Evolutionary conservation across 2,888 invertebrate genomes (phyloP), one percentile per base, ranked within the genome.

Genomic region (Caenorhabditis sp.): DNA sequence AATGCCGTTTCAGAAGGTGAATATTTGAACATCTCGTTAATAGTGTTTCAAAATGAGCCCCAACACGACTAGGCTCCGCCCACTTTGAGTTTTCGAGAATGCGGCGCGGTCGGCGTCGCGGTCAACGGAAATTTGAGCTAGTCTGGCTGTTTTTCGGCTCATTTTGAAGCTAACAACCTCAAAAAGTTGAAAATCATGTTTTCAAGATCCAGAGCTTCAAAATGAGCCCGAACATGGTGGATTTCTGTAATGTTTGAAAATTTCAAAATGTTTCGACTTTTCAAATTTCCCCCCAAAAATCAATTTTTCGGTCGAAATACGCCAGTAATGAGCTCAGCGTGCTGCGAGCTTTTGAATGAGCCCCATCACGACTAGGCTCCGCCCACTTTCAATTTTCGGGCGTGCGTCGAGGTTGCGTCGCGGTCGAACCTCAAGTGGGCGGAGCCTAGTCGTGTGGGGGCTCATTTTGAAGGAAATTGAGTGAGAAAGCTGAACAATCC

Each of bases 1-100:
- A n/a, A 77, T 77, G 76, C 76, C 76, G 10, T 77, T 77, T 22
- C 76, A 77, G 24, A 76, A 68, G 68, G 76, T 76, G 19, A 19
- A 47, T 2, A 19, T 19, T 47, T 19, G 47, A 47, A 44, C 16
- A 16, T 10, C 54, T 54, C 0, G 26, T 14, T 10, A 16, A n/a
- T n/a, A 54, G 28, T 16, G 56, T 31, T 56, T 56, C 56, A 14
- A 56, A 28, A 56, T 19, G 59, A 59, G 35, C 35, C 31, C 16
- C 35, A 35, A 35, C 31, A 59, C 35, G 35, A 35, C 59, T 56
- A 16, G 0, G 28, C 24, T 56, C 16, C 16, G 56, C 14, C 3
- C 12, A 56, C 28, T 31, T 54, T 54, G 26, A 54, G 22, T 51
- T 22, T 51, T 22, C 8, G 24, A 5, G 44, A 5, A 14, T 7